A percentile compares a stretch with the other conserved stretches of the same genome.
Conservation (phyloP, 2,113 vertebrate species). For the Empidonax alnorum region DNA sequence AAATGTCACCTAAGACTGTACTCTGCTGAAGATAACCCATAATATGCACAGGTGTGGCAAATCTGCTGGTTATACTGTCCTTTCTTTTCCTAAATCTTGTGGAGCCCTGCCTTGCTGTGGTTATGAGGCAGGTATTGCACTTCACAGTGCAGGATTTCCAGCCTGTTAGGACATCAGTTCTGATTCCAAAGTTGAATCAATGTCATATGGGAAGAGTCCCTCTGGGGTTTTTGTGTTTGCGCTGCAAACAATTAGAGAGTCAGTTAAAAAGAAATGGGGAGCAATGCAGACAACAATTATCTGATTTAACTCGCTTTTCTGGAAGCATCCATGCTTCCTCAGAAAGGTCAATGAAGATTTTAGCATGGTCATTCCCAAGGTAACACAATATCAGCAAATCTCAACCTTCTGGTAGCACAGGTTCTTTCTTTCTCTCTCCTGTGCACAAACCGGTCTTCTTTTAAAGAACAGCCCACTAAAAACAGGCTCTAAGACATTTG, state of each 20-base stretch:
- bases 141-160: not conserved
- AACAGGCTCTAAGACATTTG: not conserved
- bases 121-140: not conserved
- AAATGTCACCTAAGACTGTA: not conserved
- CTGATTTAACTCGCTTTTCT: not conserved
- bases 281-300: fast-evolving
- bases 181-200: not conserved
- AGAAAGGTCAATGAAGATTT: not conserved
- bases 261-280: not conserved
- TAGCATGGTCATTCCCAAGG: not conserved
- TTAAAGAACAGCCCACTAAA: not conserved
- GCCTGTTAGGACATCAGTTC: not conserved
- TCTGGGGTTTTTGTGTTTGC: not conserved
- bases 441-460: not conserved
- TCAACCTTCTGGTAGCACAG: not conserved
- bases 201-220: not conserved
- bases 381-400: not conserved
- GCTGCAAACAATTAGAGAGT: not conserved
- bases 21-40: not conserved
- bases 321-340: not conserved
- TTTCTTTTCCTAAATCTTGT: conserved; percentile 10
- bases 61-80: not conserved
- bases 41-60: not conserved
- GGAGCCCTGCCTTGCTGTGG: not conserved
- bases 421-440: not conserved